These are phyloP conservation scores for Tetranychus piercei DNA, from an alignment of 2,888 invertebrate species.

Conservation along the genomic window DNA sequence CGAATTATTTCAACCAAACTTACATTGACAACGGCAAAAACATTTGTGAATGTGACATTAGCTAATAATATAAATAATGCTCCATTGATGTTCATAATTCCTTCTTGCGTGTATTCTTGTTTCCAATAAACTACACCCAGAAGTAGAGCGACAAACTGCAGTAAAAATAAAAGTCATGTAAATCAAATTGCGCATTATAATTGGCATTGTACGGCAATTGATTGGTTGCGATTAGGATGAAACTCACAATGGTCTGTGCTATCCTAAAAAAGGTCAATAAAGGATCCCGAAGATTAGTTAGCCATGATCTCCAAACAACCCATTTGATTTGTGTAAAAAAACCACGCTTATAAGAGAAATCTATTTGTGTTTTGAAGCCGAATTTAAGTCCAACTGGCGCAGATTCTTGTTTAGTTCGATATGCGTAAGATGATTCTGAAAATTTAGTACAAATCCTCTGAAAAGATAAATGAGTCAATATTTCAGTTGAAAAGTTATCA, in stretches of 20 bases:
- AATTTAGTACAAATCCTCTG: not conserved
- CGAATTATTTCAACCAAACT: conserved; percentile 24
- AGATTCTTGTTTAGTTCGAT: not conserved
- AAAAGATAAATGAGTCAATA: not conserved
- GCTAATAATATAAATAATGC: conserved; percentile 33
- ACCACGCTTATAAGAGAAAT: conserved; percentile 38
- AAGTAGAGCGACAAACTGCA: conserved; percentile 32
- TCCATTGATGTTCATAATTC: conserved; percentile 35
- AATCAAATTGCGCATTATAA: no score
- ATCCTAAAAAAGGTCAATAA: conserved; percentile 69
- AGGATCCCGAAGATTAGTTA: conserved; percentile 72
- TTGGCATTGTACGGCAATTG: no score
- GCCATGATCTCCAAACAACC: conserved; percentile 49
- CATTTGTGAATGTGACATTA: conserved; percentile 34
- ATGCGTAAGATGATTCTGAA: not conserved
- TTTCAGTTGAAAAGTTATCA: not conserved
- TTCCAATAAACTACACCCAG: conserved; percentile 35
- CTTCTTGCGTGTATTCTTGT: conserved; percentile 31
- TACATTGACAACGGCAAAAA: conserved; percentile 37
- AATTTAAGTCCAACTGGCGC: not conserved
- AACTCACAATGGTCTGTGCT: conserved; percentile 65
- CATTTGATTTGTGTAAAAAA: not conserved
- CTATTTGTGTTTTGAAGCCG: not conserved
- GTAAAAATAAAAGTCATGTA: not conserved
- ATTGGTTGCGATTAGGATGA: not conserved